A percentile compares a stretch with the other conserved stretches of the same genome.
phyloP scores from a whole-genome alignment of 2,797 vertebrate species.

The Danio kyathit region DNA sequence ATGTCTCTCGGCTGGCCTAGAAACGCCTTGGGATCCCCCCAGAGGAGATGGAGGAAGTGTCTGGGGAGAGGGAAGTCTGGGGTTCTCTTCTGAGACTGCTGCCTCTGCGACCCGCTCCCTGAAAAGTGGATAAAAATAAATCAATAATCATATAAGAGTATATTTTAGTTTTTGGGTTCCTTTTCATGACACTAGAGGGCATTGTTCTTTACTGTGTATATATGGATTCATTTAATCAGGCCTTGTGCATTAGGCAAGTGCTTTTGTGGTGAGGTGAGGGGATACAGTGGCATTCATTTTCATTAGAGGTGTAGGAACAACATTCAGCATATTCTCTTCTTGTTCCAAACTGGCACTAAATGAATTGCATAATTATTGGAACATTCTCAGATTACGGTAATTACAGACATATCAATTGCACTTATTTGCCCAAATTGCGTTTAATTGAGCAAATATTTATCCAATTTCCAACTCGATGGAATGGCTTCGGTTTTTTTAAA shows the following conservation, averaged over 20 bases:
- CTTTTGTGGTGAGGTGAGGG: background rate
- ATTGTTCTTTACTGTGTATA: background rate
- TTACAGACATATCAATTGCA: slow-evolving; percentile 24
- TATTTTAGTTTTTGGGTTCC: background rate
- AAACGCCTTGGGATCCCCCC: too few relatives aligned
- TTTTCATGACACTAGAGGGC: slow-evolving; percentile 28
- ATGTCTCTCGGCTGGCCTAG: too few relatives aligned
- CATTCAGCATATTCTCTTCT: slow-evolving; percentile 17
- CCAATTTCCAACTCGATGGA: slow-evolving; percentile 45
- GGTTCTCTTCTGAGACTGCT: too few relatives aligned
- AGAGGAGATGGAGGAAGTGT: too few relatives aligned
- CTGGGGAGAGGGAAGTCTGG: too few relatives aligned
- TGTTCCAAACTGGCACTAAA: slow-evolving; percentile 40
- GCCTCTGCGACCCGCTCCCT: too few relatives aligned
- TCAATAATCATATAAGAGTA: too few relatives aligned
- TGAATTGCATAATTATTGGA: slow-evolving; percentile 25
- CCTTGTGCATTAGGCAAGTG: background rate
- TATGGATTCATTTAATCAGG: background rate
- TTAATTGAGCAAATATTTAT: slow-evolving; percentile 54
- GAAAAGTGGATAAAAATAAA: too few relatives aligned
- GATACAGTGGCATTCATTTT: slow-evolving; percentile 18
- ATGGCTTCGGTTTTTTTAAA: slow-evolving; percentile 38
- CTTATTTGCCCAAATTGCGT: slow-evolving; percentile 36
- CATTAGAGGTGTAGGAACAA: background rate
- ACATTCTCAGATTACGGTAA: slow-evolving; percentile 18